Evolutionary conservation across 2,888 invertebrate genomes (phyloP), one percentile per base, ranked within the genome.

Genomic region (Trichopoda pennipes): DNA sequence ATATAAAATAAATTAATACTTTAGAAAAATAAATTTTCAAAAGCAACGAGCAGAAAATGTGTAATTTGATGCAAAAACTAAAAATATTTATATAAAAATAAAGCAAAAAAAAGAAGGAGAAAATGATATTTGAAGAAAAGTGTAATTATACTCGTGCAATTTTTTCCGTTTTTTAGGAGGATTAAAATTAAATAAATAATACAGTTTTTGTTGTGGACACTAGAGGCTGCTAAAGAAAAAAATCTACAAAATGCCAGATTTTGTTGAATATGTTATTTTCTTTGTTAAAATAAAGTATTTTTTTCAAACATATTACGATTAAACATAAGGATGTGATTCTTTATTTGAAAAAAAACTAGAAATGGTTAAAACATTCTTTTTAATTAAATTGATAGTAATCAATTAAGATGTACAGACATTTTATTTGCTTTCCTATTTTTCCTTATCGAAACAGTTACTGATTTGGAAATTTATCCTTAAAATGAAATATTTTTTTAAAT

Each of bases 121-220:
- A 79, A 72, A 44, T 53, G 53, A 53, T 42, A 66, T 79, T 60
- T 53, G 47, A 72, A 51, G 72, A 66, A 66, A 60, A 79, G 72
- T 60, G 66, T 79, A 72, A 79, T 79, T 79, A 79, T 73, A 79
- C 73, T 73, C 66, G 66, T 44, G 64, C 44, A 53, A 64, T 60
- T 79, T 63, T 58, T 66, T 51, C 32, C 32, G 23, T 64, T 64
- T 63, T 80, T 68, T 56, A 14, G 38, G 42, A 42, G 78, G 32
- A 72, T 72, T 72, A 64, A 78, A 51, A 51, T 28, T 51, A 72
- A 60, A 78, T 66, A 64, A 76, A 69, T 66, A 66, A 16, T 49
- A 21, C 49, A 56, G 10, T 63, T 16, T 77, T 49, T 38, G 28
- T 51, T 75, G 49, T 28, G 28, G 21, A 60, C 60, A 47, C 38